Conservation (phyloP, 2,797 vertebrate genomes). For the Clamator glandarius region DNA sequence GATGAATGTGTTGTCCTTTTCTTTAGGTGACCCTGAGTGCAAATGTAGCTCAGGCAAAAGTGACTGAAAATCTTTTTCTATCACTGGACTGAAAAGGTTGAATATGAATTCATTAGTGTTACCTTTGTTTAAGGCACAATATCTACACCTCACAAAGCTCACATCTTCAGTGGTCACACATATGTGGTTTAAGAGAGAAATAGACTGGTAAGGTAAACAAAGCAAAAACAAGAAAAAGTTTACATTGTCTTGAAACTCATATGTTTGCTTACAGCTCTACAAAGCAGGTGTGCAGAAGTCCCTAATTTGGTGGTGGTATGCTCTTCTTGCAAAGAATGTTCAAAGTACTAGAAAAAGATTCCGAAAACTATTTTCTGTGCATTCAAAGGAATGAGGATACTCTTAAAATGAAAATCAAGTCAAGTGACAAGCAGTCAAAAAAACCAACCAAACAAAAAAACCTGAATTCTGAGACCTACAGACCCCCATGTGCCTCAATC, state of each 20-base stretch:
- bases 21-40: slow-evolving; percentile 76
- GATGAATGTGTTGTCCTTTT: slow-evolving; percentile 85
- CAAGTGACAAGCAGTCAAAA: background rate
- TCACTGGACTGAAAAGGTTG: slow-evolving; percentile 81
- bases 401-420: background rate
- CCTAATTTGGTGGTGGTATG: background rate
- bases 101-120: slow-evolving; percentile 79
- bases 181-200: background rate
- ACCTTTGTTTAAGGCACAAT: slow-evolving; percentile 74
- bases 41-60: slow-evolving; percentile 72
- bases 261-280: background rate
- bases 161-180: background rate
- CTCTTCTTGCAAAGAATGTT: background rate
- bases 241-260: background rate
- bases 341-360: background rate
- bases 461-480: background rate
- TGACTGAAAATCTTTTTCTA: slow-evolving; percentile 83
- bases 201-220: background rate
- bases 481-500: rapidly evolving
- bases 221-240: background rate
- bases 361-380: background rate
- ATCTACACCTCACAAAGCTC: slow-evolving; percentile 42
- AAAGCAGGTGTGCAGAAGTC: background rate
- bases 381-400: background rate
- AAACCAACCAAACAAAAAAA: too few relatives aligned